phyloP scores from a whole-genome alignment of 2,888 invertebrate species.

The Idaea dimidiata region DNA sequence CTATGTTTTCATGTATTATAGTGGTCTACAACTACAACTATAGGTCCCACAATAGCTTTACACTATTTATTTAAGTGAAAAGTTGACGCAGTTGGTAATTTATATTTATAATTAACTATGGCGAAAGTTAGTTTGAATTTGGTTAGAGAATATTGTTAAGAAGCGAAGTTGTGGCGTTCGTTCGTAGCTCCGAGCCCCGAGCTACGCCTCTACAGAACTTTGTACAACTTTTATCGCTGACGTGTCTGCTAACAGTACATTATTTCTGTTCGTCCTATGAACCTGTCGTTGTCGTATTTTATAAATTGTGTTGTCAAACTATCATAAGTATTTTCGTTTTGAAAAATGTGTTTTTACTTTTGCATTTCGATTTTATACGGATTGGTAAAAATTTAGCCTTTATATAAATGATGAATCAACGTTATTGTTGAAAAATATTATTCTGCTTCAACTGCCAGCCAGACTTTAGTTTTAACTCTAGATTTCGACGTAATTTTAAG shows the following conservation, averaged over 20 bases:
- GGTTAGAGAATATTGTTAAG: slow-evolving; percentile 48
- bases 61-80: too few relatives aligned
- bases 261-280: slow-evolving; percentile 31
- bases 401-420: not conserved
- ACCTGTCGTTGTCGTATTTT: slow-evolving; percentile 33
- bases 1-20: too few relatives aligned
- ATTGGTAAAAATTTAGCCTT: not conserved
- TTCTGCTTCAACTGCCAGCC: not conserved
- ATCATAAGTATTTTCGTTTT: slow-evolving; percentile 35
- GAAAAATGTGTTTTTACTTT: slow-evolving; percentile 10
- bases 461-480: too few relatives aligned
- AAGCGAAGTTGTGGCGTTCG: slow-evolving; percentile 28
- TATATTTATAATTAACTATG: slow-evolving; percentile 6
- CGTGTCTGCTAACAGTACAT: slow-evolving; percentile 41
- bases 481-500: too few relatives aligned
- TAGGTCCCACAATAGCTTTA: too few relatives aligned
- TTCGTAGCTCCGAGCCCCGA: slow-evolving; percentile 21
- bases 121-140: slow-evolving; percentile 37
- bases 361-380: not conserved
- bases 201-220: slow-evolving; percentile 39
- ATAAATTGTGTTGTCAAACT: slow-evolving; percentile 43
- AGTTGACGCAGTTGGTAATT: not conserved
- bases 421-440: not conserved
- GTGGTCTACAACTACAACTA: too few relatives aligned
- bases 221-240: slow-evolving; percentile 47